Evolutionary conservation across 2,888 invertebrate genomes (phyloP).

Genomic region (Escarpia spicata): DNA sequence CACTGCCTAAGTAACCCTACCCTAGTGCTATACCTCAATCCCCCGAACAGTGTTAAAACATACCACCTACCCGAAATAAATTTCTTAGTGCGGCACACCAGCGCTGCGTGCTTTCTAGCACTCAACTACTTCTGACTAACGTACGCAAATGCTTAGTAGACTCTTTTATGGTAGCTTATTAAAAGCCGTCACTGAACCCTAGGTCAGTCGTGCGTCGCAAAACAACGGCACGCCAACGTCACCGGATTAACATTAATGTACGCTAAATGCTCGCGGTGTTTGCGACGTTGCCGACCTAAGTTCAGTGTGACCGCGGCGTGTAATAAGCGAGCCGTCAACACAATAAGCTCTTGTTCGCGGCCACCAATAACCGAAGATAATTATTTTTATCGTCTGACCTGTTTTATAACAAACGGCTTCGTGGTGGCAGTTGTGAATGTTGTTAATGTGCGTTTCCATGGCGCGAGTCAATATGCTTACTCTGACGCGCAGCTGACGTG

Average conservation of each 20-base stretch:
- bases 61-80: not conserved
- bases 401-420: slow-evolving; percentile 16
- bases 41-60: not conserved
- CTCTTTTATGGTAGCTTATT: not conserved
- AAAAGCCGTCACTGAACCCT: not conserved
- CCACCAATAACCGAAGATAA: not conserved
- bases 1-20: not conserved
- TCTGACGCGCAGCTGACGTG: not conserved
- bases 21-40: not conserved
- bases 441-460: slow-evolving; percentile 16
- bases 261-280: not conserved
- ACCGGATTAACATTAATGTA: not conserved
- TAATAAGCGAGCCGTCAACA: not conserved
- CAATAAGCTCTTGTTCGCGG: not conserved
- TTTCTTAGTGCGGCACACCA: not conserved
- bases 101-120: not conserved
- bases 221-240: not conserved
- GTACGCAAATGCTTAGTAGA: not conserved
- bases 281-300: not conserved
- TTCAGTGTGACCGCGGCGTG: not conserved
- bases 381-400: slow-evolving; percentile 12
- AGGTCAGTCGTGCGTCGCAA: not conserved
- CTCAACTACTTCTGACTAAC: not conserved
- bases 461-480: not conserved
- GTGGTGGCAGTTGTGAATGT: not conserved